phyloP scores from a whole-genome alignment of 2,797 vertebrate genomes.

The Lithobates pipiens region DNA sequence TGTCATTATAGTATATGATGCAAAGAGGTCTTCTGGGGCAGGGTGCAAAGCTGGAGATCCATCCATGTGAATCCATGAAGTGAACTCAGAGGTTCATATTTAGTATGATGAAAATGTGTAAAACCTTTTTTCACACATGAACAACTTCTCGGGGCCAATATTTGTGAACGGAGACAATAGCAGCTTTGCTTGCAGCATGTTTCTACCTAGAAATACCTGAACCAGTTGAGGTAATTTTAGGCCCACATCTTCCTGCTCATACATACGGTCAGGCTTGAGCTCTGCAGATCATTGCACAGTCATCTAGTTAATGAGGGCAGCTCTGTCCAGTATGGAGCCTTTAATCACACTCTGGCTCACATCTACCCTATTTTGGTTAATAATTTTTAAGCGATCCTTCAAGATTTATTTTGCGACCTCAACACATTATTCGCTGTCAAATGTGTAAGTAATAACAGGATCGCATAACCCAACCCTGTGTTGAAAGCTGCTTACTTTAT shows the following conservation, averaged over 20 bases:
- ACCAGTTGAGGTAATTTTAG: neutral
- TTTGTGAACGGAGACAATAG: neutral
- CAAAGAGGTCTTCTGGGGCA: too few relatives aligned
- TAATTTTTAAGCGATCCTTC: slow-evolving; percentile 35
- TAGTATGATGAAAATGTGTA: neutral
- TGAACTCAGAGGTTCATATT: too few relatives aligned
- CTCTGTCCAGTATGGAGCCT: slow-evolving; percentile 18
- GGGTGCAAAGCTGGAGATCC: too few relatives aligned
- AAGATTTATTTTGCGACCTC: slow-evolving; percentile 42
- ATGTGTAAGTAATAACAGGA: slow-evolving; percentile 48
- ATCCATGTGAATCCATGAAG: too few relatives aligned
- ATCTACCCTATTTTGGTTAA: slow-evolving; percentile 22
- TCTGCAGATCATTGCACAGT: slow-evolving; percentile 2
- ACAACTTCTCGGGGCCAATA: neutral
- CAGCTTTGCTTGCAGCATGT: neutral
- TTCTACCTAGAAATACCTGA: neutral
- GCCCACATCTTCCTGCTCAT: neutral
- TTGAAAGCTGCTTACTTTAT: slow-evolving; percentile 13
- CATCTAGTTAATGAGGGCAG: slow-evolving; percentile 12
- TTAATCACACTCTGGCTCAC: slow-evolving; percentile 19
- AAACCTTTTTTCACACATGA: too few relatives aligned
- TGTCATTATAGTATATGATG: too few relatives aligned
- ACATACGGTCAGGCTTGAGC: neutral
- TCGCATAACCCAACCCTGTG: slow-evolving; percentile 31
- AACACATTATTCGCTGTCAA: slow-evolving; percentile 37